These are phyloP conservation scores for Tylochromis polylepis DNA, from an alignment of 2,113 vertebrate genomes.

Conservation along the genomic window DNA sequence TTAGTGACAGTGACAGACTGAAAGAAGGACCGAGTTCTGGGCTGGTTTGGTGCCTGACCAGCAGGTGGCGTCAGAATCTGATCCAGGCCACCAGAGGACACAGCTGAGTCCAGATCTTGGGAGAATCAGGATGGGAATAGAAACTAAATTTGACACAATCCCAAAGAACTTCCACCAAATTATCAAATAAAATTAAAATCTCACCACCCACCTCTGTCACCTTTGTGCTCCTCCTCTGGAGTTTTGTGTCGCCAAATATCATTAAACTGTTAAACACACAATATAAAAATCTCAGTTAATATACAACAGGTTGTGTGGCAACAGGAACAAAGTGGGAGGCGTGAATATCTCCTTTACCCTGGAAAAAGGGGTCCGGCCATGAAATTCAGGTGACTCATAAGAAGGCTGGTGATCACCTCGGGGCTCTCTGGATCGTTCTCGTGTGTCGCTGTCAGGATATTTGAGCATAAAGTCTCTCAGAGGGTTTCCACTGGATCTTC, in stretches of 20 bases:
- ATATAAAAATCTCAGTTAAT: neutral
- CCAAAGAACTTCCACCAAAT: neutral
- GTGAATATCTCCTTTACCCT: conserved; percentile 32
- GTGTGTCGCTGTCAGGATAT: conserved; percentile 2
- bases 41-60: conserved; percentile 60
- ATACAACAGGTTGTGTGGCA: neutral
- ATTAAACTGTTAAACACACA: conserved; percentile 54
- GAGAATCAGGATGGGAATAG: neutral
- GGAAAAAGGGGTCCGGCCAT: conserved; percentile 55
- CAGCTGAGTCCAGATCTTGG: conserved; percentile 72
- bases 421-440: neutral
- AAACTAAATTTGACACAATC: neutral
- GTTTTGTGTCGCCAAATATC: conserved; percentile 50
- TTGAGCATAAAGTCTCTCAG: conserved; percentile 76
- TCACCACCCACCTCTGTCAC: conserved; percentile 62
- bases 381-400: conserved; percentile 16
- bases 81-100: conserved; percentile 69
- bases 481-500: conserved; percentile 36
- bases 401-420: neutral
- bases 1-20: conserved; percentile 81
- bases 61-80: conserved; percentile 64
- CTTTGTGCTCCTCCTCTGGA: conserved; percentile 41
- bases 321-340: neutral
- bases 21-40: conserved; percentile 77
- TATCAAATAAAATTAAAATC: neutral